Percentiles rank a stretch among this genome's conserved stretches.
Evolutionary conservation across 2,113 vertebrate genomes (phyloP).

Genomic region (Amphilophus citrinellus): DNA sequence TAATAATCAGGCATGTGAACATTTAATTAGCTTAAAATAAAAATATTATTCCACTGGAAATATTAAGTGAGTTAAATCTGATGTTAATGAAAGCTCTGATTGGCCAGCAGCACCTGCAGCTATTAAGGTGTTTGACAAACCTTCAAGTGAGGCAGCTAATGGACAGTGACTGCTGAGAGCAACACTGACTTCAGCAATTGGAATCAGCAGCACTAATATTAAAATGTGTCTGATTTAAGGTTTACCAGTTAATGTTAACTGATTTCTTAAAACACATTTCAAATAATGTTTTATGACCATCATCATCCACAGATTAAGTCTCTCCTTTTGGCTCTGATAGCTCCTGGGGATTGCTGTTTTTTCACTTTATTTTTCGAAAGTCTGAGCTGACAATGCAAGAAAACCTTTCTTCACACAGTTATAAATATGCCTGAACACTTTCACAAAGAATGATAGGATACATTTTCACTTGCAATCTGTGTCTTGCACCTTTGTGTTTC

Average conservation of each 20-base stretch:
- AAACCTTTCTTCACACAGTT: slow-evolving; percentile 11
- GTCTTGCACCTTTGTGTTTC: slow-evolving; percentile 35
- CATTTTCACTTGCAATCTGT: slow-evolving; percentile 48
- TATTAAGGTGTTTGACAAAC: slow-evolving; percentile 8
- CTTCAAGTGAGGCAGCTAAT: slow-evolving; percentile 6
- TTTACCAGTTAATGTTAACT: background rate
- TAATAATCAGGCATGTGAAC: background rate
- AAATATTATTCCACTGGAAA: background rate
- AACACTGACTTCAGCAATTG: background rate
- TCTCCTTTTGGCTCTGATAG: background rate
- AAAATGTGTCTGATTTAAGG: background rate
- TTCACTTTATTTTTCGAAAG: background rate
- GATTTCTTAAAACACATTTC: background rate
- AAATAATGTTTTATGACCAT: background rate
- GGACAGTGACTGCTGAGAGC: background rate
- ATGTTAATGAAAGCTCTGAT: background rate
- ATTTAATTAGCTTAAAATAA: background rate
- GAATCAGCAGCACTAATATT: background rate
- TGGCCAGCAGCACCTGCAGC: background rate
- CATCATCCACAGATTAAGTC: fast-evolving
- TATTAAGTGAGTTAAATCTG: background rate
- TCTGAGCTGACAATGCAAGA: slow-evolving; percentile 7
- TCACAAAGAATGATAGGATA: slow-evolving; percentile 46
- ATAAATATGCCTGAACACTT: slow-evolving; percentile 53
- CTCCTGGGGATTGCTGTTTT: background rate